Conservation (phyloP, 1,140 invertebrate species). For the Drosophila ohnishii region DNA sequence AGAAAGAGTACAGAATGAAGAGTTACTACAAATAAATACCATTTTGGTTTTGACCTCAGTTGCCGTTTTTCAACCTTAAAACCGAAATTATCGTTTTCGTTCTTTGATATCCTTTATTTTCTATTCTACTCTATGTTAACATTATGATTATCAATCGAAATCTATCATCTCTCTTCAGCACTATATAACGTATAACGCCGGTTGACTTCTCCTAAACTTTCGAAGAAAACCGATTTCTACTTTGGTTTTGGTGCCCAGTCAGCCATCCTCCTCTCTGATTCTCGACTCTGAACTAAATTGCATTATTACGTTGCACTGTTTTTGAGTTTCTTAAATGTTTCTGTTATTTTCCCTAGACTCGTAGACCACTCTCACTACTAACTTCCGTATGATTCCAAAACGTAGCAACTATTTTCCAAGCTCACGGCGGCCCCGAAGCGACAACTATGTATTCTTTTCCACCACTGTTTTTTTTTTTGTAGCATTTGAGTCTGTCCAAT, state of each 20-base stretch:
- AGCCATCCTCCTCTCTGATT: slow-evolving; percentile 16
- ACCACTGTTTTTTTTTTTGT: slow-evolving; percentile 42
- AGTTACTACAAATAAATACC: slow-evolving; percentile 38
- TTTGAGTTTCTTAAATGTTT: slow-evolving; percentile 21
- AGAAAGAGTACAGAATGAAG: slow-evolving; percentile 22
- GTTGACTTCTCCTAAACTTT: slow-evolving; percentile 8
- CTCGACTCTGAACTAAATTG: slow-evolving; percentile 37
- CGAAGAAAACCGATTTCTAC: slow-evolving; percentile 15
- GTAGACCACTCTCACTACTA: slow-evolving; percentile 36
- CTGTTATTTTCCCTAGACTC: slow-evolving; percentile 13
- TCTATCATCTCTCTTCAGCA: slow-evolving; percentile 51
- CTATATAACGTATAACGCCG: slow-evolving; percentile 35
- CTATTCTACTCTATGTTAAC: slow-evolving; percentile 9
- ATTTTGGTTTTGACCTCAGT: slow-evolving; percentile 49
- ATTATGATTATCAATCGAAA: slow-evolving; percentile 27
- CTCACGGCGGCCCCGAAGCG: slow-evolving; percentile 39
- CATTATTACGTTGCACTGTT: slow-evolving; percentile 32
- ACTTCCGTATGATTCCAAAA: slow-evolving; percentile 20
- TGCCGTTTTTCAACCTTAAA: slow-evolving; percentile 30
- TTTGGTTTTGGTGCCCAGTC: slow-evolving; percentile 23
- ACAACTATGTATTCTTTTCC: slow-evolving; percentile 23
- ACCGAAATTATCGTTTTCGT: slow-evolving; percentile 31
- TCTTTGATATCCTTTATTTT: slow-evolving; percentile 23
- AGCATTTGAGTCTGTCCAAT: slow-evolving; percentile 54
- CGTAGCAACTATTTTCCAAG: slow-evolving; percentile 37